Evolutionary conservation across 2,113 vertebrate genomes (phyloP), one percentile per base, ranked within the genome.

Genomic region (Hylia prasina): DNA sequence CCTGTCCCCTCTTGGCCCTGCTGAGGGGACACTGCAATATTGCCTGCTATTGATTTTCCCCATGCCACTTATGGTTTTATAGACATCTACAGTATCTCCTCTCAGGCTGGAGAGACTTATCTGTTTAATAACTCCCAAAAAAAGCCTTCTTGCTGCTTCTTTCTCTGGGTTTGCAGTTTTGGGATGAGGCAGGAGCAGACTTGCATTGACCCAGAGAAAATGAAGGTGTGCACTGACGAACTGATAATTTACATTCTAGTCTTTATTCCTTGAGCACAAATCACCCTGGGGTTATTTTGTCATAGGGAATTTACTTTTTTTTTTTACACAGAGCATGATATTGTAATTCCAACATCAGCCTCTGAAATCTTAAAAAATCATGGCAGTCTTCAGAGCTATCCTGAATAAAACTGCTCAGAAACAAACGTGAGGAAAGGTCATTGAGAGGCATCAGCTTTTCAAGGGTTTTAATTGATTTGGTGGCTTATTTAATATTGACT

Each of bases 171-270:
- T 53, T 82, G 28, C 61, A 53, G 28, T 22, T 50, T 79, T 79
- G 40, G 86, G 63, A 30, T n/a, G 37, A 51, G 15, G 69, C 27
- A 51, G 63, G 61, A 64, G 4, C 14, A 56, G 35, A 25, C 9
- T 40, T 47, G 51, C 24, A 28, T 7, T 18, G 21, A 56, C 10
- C 2, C 18, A 47, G 61, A 72, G 56, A 53, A n/a, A 87, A 66
- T 27, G 21, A 53, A 71, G 33, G 56, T 56, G 15, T 19, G 10
- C 1, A 0, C 12, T 30, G n/a, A 15, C 15, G 33, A 1, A 0
- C 44, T 37, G 73, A 31, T 33, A 54, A 60, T 7, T 83, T 37
- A 28, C 12, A 39, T 35, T 40, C 7, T 40, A 15, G 12, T 69
- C 17, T 76, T 84, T 47, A 39, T 82, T 79, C 22, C 33, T 54